Conservation (phyloP, 2,888 invertebrate genomes). For the Aphelenchoides bicaudatus region DNA sequence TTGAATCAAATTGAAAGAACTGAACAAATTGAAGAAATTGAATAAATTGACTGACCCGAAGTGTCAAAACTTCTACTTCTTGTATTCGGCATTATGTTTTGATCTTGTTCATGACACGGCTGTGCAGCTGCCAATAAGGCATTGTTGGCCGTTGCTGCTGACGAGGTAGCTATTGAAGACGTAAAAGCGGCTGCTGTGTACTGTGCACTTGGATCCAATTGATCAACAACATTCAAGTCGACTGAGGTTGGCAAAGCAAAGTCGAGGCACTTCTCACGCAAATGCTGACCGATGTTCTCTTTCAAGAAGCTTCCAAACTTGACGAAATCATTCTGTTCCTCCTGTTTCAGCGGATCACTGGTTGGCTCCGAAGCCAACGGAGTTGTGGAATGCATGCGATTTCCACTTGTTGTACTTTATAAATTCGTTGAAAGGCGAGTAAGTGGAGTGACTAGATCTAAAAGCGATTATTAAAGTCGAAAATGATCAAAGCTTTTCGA, state of each 20-base stretch:
- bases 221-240: neutral
- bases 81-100: conserved; percentile 28
- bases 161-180: neutral
- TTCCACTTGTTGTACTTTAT: neutral
- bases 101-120: conserved; percentile 26
- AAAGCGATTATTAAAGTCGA: neutral
- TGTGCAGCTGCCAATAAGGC: neutral
- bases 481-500: neutral
- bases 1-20: neutral
- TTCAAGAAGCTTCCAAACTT: conserved; percentile 3
- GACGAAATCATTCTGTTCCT: neutral
- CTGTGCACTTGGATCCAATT: neutral
- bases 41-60: conserved; percentile 14
- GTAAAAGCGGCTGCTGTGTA: neutral
- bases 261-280: neutral
- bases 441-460: neutral
- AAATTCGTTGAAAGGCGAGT: too few species aligned
- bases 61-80: conserved; percentile 27
- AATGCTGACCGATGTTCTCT: conserved; percentile 11
- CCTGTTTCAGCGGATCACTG: neutral
- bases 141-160: conserved; percentile 7
- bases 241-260: neutral
- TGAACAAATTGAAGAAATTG: neutral
- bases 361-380: too few species aligned
- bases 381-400: conserved; percentile 5